Percentiles rank a stretch among this genome's conserved stretches.
These are phyloP conservation scores for Periophthalmodon schlosseri DNA, from an alignment of 2,113 vertebrate genomes.

Conservation along the genomic window DNA sequence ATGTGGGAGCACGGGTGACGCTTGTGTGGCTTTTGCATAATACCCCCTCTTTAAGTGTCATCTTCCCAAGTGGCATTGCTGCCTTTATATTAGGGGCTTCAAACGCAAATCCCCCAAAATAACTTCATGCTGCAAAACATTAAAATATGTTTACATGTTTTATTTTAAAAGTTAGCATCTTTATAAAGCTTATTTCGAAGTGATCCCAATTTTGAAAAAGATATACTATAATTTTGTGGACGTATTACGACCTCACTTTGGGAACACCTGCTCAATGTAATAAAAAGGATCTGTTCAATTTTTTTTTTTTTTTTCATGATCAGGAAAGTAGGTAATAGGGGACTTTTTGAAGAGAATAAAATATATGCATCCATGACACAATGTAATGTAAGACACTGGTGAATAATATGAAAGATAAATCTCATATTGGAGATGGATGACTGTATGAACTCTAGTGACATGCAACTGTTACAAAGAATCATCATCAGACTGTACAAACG, in stretches of 20 bases:
- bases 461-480: constrained; percentile 10
- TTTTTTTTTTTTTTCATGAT: neutral
- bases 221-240: too few species aligned
- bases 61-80: neutral
- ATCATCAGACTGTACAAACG: constrained; percentile 1
- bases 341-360: neutral
- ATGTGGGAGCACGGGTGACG: too few species aligned
- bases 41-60: neutral
- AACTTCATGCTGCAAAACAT: neutral
- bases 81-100: neutral
- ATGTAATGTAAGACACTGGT: neutral
- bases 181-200: neutral
- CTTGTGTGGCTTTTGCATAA: too few species aligned
- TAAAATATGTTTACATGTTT: neutral
- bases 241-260: too few species aligned
- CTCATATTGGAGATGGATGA: neutral
- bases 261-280: too few species aligned
- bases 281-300: too few species aligned
- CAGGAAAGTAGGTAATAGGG: neutral
- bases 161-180: neutral
- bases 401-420: neutral
- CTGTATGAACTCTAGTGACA: constrained; percentile 2
- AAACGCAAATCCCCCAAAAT: neutral
- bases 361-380: constrained; percentile 2
- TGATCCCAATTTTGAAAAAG: neutral